Base-by-base conservation (phyloP, 64 coral and sea anemone species). In the Montipora sp. region DNA sequence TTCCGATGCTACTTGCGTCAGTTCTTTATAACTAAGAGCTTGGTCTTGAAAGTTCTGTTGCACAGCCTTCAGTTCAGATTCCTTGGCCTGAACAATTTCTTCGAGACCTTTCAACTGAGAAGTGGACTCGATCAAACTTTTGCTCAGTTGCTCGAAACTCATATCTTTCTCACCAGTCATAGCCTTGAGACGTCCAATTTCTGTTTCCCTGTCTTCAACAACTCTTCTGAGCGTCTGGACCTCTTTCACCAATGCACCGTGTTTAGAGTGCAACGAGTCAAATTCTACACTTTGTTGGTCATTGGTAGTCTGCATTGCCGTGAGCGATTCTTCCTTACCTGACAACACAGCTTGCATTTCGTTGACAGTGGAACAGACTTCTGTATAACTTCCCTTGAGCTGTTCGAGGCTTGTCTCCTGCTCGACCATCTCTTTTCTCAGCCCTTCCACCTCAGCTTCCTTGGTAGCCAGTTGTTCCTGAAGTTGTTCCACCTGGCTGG, bases 361-460 rank as follows among this genome's bases (percentile, higher is more conserved):
- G 21, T 85, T 85, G 27, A 85, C 44, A 19, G 82, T 71, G 1
- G 82, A 71, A 85, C 82, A 85, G 5, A 85, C 82, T 71, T 72
- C 66, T 15, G 82, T 85, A 10, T 85, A 85, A 72, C 82, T 85
- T 49, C 45, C 61, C 19, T 70, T 85, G 61, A 85, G 82, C 65
- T 85, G 82, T 6, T 85, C 82, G 0, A 85, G 45, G 19, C 82
- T 72, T 12, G 65, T 8, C 82, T 71, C 82, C 66, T 72, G 82
- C 10, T 85, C 82, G 11, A 44, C 49, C n/a, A 85, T 19, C 18
- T 85, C 82, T 22, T 93, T 88, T 61, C 80, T 67, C 75, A 84
- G 77, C 67, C 83, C 88, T 20, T 59, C 81, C 7, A 93, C 75
- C 75, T 93, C 84, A 44, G 83, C 61, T 12, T 87, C 91, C 44